Percentiles rank a stretch among this genome's conserved stretches.
Conservation (phyloP, 2,113 vertebrate species). For the Seriola quinqueradiata region DNA sequence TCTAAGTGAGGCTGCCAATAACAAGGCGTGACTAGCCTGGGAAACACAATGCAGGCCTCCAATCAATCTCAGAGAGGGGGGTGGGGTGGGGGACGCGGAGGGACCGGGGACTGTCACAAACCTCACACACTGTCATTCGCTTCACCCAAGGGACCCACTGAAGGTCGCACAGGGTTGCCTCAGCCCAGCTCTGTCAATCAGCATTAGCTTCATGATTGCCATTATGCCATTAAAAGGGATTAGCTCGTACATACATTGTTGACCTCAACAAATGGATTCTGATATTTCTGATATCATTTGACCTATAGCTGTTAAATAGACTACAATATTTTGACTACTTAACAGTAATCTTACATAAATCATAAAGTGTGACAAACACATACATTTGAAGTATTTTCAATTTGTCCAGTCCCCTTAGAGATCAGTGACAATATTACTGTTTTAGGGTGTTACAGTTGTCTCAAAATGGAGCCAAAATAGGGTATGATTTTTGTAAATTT, state of each 20-base stretch:
- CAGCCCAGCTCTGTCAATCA: conserved; percentile 65
- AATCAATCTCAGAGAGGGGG: conserved; percentile 44
- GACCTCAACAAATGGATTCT: conserved; percentile 5
- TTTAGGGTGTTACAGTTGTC: background rate
- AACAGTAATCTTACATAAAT: background rate
- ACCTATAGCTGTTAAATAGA: background rate
- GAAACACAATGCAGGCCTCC: conserved; percentile 57
- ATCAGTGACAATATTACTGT: background rate
- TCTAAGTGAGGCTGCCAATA: conserved; percentile 77
- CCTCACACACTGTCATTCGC: conserved; percentile 45
- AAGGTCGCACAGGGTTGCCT: conserved; percentile 66
- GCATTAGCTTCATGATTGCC: conserved; percentile 48
- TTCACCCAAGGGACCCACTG: conserved; percentile 40
- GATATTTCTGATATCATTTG: background rate
- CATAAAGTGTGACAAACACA: background rate
- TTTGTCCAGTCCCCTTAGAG: background rate
- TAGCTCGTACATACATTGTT: background rate
- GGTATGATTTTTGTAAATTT: no score
- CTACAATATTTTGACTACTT: background rate
- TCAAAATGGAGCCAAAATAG: background rate
- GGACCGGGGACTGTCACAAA: conserved; percentile 51
- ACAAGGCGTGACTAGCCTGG: conserved; percentile 69
- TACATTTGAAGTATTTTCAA: background rate
- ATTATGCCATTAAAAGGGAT: conserved; percentile 45
- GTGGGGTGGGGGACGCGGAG: background rate